Evolutionary conservation across 2,797 vertebrate species (phyloP).

Genomic region (Cirrhinus molitorella): DNA sequence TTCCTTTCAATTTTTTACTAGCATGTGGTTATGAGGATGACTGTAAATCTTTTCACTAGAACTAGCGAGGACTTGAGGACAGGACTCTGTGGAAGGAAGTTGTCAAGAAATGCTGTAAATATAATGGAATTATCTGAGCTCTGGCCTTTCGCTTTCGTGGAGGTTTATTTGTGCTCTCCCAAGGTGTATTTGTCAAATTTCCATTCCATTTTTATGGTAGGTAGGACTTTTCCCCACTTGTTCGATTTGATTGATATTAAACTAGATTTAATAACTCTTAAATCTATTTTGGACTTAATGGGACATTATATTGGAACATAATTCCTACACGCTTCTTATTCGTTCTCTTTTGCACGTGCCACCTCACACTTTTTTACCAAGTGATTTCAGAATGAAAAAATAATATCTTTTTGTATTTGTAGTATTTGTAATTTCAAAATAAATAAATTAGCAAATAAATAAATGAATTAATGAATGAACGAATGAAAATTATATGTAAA

Average conservation of each 20-base stretch:
- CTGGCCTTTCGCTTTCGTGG: constrained; percentile 28
- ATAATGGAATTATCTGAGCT: constrained; percentile 39
- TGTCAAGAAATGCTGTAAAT: constrained; percentile 28
- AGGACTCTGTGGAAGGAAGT: not conserved
- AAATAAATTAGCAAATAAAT: not conserved
- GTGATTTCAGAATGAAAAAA: not conserved
- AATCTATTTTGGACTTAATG: constrained; percentile 36
- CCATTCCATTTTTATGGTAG: constrained; percentile 28
- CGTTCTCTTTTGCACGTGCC: not conserved
- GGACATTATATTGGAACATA: constrained; percentile 10
- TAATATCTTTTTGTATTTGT: not conserved
- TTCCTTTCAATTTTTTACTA: not conserved
- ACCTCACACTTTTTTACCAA: not conserved
- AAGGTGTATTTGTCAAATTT: constrained; percentile 39
- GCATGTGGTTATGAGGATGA: not conserved
- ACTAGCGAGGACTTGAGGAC: not conserved
- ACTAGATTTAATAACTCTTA: constrained; percentile 20
- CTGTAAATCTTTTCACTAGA: not conserved
- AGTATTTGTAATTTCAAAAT: not conserved
- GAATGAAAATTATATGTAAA: too few species aligned
- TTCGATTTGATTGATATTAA: constrained; percentile 29
- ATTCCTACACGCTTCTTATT: not conserved
- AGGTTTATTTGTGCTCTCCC: constrained; percentile 26
- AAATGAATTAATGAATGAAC: not conserved
- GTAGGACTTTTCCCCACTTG: not conserved